Base-by-base conservation (phyloP, 2,888 invertebrate genomes). In the Agelastica alni region DNA sequence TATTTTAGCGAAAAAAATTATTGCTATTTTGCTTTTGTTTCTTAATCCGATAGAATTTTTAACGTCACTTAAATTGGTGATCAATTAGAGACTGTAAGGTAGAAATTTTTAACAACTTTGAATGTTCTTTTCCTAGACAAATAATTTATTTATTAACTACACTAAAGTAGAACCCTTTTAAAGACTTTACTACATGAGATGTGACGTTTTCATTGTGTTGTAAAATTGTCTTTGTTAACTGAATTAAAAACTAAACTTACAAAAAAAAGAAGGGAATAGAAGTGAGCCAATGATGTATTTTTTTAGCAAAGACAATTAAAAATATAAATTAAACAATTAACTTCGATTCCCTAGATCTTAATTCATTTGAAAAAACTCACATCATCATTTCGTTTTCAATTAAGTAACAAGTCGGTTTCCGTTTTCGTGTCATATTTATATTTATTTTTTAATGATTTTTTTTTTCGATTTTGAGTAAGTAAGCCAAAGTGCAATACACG, bases 391-490 rank as follows among this genome's bases (percentile, higher is more conserved):
- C 10, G 18, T 13, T 36, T 26, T 7, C 26, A 26, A 26, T 7
- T 7, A 26, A 44, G 39, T 51, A 18, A 30, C 44, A 32, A 43
- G 13, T 42, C 46, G 57, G 53, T 53, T 45, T 49, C 59, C 60
- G 62, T 63, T 66, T 70, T 66, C 69, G 73, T 70, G 72, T 73
- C 73, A 72, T 72, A 44, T 48, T 22, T 31, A 16, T 30, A 20
- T 10, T 36, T n/a, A 12, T 12, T 16, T 26, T 26, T 5, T 81
- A 80, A 87, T 84, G 96, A 96, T 94, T 17, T 30, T 37, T 47
- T 37, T 16, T 20, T 13, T 22, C 45, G 17, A 31, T 26, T 41
- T 14, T 34, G 37, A 13, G 13, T 20, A 48, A 54, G 45, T 54
- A 53, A 51, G 41, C 39, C 43, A 36, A 22, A 48, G 47, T 39